phyloP scores from a whole-genome alignment of 1,140 invertebrate species.

The Protaetia brevitarsis region DNA sequence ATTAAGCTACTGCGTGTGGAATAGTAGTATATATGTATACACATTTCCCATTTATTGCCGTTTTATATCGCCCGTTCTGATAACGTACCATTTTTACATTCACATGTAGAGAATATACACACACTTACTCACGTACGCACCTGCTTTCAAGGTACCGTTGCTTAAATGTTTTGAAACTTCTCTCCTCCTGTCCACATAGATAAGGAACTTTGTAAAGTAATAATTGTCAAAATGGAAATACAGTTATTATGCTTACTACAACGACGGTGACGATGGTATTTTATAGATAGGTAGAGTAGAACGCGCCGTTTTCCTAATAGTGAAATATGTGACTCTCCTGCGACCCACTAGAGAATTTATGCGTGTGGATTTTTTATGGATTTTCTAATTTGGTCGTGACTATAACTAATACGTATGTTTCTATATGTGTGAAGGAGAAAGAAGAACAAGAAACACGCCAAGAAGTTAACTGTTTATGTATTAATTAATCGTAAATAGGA shows the following conservation, averaged over 20 bases:
- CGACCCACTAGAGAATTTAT: neutral
- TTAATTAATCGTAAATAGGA: conserved; percentile 17
- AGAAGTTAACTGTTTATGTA: neutral
- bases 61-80: neutral
- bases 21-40: neutral
- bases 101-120: neutral
- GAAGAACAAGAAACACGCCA: neutral
- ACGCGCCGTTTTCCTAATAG: conserved; percentile 5
- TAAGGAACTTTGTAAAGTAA: conserved; percentile 3
- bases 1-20: neutral
- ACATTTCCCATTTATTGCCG: conserved; percentile 5
- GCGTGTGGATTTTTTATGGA: conserved; percentile 11
- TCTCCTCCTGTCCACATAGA: neutral
- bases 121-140: neutral
- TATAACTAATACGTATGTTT: neutral
- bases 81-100: neutral
- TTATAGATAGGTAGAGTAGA: conserved; percentile 1
- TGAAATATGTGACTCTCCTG: conserved; percentile 6
- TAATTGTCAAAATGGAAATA: conserved; percentile 18
- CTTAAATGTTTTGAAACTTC: neutral
- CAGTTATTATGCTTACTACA: conserved; percentile 2
- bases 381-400: neutral
- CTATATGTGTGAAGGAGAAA: neutral
- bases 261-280: neutral
- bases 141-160: conserved; percentile 8